phyloP scores from a whole-genome alignment of 2,113 vertebrate species.

The Seriola quinqueradiata region DNA sequence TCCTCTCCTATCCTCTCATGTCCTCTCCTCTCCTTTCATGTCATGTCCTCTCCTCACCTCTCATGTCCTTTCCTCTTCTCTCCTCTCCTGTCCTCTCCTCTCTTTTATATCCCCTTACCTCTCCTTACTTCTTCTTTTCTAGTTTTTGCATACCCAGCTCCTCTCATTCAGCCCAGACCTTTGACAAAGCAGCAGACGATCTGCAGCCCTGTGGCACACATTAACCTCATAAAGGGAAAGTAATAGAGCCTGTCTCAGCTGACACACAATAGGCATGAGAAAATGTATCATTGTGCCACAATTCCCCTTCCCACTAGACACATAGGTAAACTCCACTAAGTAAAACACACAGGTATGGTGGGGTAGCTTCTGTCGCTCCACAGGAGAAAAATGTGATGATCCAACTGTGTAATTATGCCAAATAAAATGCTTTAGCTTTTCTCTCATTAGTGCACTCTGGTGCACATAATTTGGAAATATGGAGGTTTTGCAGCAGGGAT shows the following conservation, averaged over 20 bases:
- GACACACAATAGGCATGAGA: slow-evolving; percentile 48
- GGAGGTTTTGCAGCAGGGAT: slow-evolving; percentile 36
- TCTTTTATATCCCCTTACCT: slow-evolving; percentile 5
- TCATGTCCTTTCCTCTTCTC: slow-evolving; percentile 12
- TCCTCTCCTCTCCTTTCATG: slow-evolving; percentile 12
- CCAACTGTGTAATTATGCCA: slow-evolving; percentile 1
- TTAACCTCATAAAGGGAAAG: slow-evolving; percentile 64
- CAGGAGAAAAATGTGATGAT: background rate
- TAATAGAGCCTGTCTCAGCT: slow-evolving; percentile 61
- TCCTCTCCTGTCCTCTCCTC: slow-evolving; percentile 20
- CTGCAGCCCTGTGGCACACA: slow-evolving; percentile 56
- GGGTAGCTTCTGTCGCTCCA: background rate
- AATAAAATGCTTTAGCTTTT: slow-evolving; percentile 20
- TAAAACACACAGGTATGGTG: slow-evolving; percentile 28
- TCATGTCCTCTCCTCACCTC: slow-evolving; percentile 23
- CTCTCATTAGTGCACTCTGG: slow-evolving; percentile 29
- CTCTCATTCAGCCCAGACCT: slow-evolving; percentile 34
- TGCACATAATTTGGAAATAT: slow-evolving; percentile 40
- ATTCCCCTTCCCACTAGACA: slow-evolving; percentile 3
- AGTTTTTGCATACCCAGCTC: slow-evolving; percentile 37
- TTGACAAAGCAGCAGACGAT: slow-evolving; percentile 37
- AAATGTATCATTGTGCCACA: slow-evolving; percentile 18
- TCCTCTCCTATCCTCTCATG: background rate
- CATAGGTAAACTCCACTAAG: slow-evolving; percentile 36
- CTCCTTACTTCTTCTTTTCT: slow-evolving; percentile 34